phyloP scores from a whole-genome alignment of 2,797 vertebrate genomes.

The Anguilla obscura region DNA sequence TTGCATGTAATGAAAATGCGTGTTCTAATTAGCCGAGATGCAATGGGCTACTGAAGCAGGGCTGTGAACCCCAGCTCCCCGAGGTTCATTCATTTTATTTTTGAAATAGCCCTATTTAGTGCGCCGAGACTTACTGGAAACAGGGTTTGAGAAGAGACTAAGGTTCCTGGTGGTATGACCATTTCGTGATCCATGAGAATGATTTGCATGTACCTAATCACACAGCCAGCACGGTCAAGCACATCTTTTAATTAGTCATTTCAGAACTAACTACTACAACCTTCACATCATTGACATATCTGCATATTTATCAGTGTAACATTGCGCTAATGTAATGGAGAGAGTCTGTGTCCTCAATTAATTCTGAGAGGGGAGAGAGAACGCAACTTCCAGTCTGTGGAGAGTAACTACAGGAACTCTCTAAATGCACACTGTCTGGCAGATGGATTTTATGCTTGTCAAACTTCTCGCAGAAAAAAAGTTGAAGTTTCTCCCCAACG shows the following conservation, averaged over 20 bases:
- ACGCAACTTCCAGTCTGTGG: neutral
- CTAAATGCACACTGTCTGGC: neutral
- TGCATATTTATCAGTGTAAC: neutral
- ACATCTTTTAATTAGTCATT: neutral
- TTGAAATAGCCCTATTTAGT: neutral
- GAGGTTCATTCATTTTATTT: conserved; percentile 1
- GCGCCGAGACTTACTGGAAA: neutral
- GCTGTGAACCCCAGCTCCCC: neutral
- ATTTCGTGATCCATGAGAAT: neutral
- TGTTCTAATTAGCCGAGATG: neutral
- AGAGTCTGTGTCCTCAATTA: neutral
- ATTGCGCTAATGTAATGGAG: neutral
- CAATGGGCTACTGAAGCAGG: neutral
- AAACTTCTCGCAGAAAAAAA: neutral
- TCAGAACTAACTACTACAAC: neutral
- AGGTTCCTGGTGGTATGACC: neutral
- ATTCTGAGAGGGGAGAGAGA: neutral
- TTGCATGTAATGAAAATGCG: conserved; percentile 5
- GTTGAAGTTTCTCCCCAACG: neutral
- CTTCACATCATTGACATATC: neutral
- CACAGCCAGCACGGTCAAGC: neutral
- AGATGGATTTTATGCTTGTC: conserved; percentile 1
- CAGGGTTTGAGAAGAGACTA: neutral
- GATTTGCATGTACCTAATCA: conserved; percentile 1
- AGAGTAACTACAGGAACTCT: conserved; percentile 2